phyloP scores from a whole-genome alignment of 2,113 vertebrate species.

The Pholis gunnellus region DNA sequence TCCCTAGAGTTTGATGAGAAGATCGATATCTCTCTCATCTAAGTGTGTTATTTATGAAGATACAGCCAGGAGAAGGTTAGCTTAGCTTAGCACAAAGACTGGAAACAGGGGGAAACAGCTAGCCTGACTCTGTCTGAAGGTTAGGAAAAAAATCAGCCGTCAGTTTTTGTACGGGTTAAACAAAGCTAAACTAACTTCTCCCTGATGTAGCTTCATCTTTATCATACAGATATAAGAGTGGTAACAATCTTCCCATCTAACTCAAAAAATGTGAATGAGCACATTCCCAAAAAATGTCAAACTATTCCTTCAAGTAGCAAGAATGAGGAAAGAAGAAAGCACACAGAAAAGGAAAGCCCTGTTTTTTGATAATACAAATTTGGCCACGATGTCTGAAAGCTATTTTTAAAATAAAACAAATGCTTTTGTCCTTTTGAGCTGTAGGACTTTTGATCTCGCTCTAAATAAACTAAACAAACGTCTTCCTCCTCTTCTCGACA shows the following conservation, averaged over 20 bases:
- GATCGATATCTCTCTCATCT: constrained; percentile 14
- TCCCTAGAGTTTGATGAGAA: neutral
- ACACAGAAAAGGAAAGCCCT: neutral
- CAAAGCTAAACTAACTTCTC: neutral
- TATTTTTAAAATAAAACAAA: neutral
- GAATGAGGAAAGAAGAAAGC: neutral
- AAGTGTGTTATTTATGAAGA: neutral
- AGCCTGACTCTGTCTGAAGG: neutral
- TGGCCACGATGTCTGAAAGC: neutral
- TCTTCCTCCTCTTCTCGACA: neutral
- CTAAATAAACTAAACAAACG: neutral
- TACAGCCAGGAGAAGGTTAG: neutral
- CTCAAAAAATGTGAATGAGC: neutral
- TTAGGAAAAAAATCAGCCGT: neutral
- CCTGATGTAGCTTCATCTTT: neutral
- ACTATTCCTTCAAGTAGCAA: neutral
- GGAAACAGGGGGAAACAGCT: neutral
- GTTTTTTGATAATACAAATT: neutral
- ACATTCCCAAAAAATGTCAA: neutral
- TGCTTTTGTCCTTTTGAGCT: neutral
- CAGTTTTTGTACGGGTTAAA: neutral
- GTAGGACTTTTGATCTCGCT: neutral
- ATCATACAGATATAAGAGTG: neutral
- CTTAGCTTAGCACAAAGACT: constrained; percentile 19
- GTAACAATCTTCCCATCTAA: neutral